Conservation (phyloP, 2,113 vertebrate species). For the Tichodroma muraria region DNA sequence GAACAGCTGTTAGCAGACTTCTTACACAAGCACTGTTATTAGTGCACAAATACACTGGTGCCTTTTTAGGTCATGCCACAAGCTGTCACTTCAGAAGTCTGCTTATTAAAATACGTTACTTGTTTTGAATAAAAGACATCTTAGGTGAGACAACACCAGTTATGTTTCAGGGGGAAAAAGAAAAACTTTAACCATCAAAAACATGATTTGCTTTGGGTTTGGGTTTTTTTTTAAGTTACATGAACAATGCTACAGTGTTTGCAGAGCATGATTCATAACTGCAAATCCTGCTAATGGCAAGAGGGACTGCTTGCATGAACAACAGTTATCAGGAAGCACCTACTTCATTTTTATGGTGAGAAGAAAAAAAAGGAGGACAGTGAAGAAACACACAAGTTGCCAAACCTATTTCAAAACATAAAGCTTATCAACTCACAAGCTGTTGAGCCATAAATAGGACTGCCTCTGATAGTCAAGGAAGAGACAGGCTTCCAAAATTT, state of each 20-base stretch:
- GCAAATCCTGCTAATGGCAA: neutral
- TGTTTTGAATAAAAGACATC: neutral
- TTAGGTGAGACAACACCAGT: neutral
- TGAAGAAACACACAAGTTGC: neutral
- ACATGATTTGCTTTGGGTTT: neutral
- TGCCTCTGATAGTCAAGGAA: neutral
- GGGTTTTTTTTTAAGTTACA: neutral
- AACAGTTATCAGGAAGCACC: neutral
- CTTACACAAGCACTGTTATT: neutral
- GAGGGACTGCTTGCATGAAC: neutral
- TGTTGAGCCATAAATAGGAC: neutral
- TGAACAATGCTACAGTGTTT: neutral
- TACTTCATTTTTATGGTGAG: neutral
- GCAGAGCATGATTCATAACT: neutral
- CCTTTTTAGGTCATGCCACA: neutral
- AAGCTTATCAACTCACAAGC: neutral
- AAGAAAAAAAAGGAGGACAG: rapidly evolving
- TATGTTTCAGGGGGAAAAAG: rapidly evolving
- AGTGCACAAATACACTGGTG: neutral
- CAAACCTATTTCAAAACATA: neutral
- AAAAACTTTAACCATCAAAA: neutral
- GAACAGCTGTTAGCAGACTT: neutral
- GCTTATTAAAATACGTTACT: neutral
- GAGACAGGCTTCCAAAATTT: neutral
- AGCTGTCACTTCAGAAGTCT: neutral